A percentile compares a stretch with the other conserved stretches of the same genome.
phyloP scores from a whole-genome alignment of 2,797 vertebrate species.

The Mormyrops boulengeri region DNA sequence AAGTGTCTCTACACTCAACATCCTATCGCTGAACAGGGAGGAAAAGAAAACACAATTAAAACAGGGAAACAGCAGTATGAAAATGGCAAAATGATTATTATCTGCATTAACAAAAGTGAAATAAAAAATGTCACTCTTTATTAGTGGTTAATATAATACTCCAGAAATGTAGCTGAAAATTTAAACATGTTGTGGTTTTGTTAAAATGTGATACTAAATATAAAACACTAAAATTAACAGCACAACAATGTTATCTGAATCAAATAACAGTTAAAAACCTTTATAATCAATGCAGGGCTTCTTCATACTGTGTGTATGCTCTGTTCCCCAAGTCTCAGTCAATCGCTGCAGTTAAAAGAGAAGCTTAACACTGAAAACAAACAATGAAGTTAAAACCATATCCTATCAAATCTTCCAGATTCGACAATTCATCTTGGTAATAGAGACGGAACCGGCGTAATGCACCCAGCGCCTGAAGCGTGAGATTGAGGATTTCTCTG shows the following conservation, averaged over 20 bases:
- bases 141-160: not conserved
- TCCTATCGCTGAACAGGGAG: not conserved
- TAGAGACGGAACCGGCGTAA: constrained; percentile 97
- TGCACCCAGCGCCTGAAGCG: constrained; percentile 94
- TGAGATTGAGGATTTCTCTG: constrained; percentile 88
- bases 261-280: not conserved
- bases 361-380: constrained; percentile 75
- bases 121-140: not conserved
- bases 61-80: not conserved
- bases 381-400: constrained; percentile 86
- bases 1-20: not conserved
- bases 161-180: not conserved
- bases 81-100: not conserved
- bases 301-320: constrained; percentile 29
- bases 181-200: not conserved
- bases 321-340: constrained; percentile 49
- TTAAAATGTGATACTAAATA: not conserved
- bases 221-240: not conserved
- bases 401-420: constrained; percentile 83
- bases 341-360: constrained; percentile 56
- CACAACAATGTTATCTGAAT: not conserved
- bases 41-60: not conserved
- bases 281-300: not conserved
- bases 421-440: constrained; percentile 97
- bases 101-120: not conserved